phyloP scores from a whole-genome alignment of 1,140 invertebrate species.

The Acromyrmex echinatior region DNA sequence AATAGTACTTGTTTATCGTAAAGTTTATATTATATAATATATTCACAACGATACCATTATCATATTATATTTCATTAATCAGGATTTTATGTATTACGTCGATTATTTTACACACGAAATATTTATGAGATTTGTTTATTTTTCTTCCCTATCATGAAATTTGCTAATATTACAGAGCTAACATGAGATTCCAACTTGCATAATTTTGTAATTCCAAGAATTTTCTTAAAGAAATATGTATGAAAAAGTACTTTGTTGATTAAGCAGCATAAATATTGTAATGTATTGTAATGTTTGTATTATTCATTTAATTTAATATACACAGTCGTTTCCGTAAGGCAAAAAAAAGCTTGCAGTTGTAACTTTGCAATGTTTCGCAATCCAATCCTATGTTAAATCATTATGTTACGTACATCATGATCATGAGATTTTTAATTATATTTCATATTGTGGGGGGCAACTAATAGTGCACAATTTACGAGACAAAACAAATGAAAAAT shows the following conservation, averaged over 20 bases:
- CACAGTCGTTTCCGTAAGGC: not conserved
- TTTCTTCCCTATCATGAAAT: not conserved
- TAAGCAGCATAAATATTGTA: slow-evolving; percentile 14
- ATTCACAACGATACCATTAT: slow-evolving; percentile 22
- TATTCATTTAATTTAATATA: slow-evolving; percentile 36
- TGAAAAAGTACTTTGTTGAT: slow-evolving; percentile 23
- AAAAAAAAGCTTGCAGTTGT: not conserved
- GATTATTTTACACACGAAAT: not conserved
- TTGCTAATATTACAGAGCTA: not conserved
- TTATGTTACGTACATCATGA: not conserved
- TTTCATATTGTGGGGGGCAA: not conserved
- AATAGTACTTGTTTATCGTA: slow-evolving; percentile 39
- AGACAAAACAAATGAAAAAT: slow-evolving; percentile 20
- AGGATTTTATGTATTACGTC: not conserved
- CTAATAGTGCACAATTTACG: slow-evolving; percentile 20
- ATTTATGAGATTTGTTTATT: not conserved
- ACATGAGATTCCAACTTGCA: not conserved
- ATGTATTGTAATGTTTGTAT: not conserved
- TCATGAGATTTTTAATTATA: slow-evolving; percentile 17
- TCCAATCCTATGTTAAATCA: not conserved
- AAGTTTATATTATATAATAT: slow-evolving; percentile 27
- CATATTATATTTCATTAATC: slow-evolving; percentile 36
- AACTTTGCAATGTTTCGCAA: not conserved
- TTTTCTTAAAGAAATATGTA: slow-evolving; percentile 27
- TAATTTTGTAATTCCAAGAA: not conserved